A percentile compares a stretch with the other conserved stretches of the same genome.
Conservation (phyloP, 2,797 vertebrate species). For the Huso huso region DNA sequence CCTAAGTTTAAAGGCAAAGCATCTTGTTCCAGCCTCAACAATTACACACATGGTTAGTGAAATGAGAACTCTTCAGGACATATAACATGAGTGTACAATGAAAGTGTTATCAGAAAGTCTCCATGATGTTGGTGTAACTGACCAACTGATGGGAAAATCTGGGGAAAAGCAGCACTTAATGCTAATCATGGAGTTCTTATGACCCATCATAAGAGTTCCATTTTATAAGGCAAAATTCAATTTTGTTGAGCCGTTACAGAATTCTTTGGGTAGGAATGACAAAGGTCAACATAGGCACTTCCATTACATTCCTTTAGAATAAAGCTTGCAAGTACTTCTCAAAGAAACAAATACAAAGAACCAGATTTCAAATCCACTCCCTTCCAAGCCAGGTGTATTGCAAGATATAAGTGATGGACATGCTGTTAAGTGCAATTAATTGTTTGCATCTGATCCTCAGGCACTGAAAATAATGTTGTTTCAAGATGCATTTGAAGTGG, state of each 20-base stretch:
- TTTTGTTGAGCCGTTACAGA: conserved; percentile 27
- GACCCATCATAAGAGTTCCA: conserved; percentile 19
- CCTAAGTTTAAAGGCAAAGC: conserved; percentile 12
- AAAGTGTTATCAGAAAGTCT: conserved; percentile 14
- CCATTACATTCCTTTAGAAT: conserved; percentile 19
- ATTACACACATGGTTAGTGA: conserved; percentile 14
- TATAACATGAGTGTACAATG: conserved; percentile 23
- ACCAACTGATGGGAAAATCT: conserved; percentile 18
- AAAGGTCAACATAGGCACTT: conserved; percentile 16
- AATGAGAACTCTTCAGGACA: conserved; percentile 11
- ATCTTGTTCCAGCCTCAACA: conserved; percentile 16
- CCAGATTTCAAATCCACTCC: conserved; percentile 7
- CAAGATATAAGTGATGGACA: conserved; percentile 21
- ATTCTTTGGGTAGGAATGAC: conserved; percentile 18
- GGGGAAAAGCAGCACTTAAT: conserved; percentile 12
- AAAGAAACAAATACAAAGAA: neutral
- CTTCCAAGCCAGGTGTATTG: conserved; percentile 9
- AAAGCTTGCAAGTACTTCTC: conserved; percentile 13
- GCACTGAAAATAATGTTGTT: conserved; percentile 21
- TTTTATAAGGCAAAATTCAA: conserved; percentile 21
- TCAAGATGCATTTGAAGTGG: conserved; percentile 24
- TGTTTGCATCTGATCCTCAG: conserved; percentile 24
- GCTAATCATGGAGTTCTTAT: conserved; percentile 17
- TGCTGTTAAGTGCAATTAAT: conserved; percentile 17
- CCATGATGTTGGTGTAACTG: conserved; percentile 21